Base-by-base conservation (phyloP, 1,140 invertebrate genomes). In the Telenomus remus region DNA sequence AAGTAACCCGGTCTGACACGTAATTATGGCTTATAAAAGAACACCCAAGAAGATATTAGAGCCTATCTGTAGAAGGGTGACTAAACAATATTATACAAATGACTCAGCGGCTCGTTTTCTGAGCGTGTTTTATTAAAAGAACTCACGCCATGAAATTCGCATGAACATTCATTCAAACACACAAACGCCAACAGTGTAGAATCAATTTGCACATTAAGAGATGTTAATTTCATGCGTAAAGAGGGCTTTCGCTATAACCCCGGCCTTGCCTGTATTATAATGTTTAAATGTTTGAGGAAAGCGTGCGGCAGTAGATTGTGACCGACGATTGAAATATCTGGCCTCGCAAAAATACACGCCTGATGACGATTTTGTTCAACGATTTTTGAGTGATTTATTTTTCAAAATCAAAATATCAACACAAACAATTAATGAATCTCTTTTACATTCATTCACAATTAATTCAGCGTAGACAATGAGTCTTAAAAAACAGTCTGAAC, bases 161-260 rank as follows among this genome's bases (percentile, higher is more conserved):
- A 68, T 70, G 75, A 59, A 47, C 55, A 55, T 69, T 64, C 27
- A 33, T 65, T 71, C 19, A 61, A 64, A 73, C n/a, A 72, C 54
- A 74, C 64, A 79, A 78, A 61, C 70, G 73, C 53, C 54, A 55
- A 81, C 76, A 73, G 49, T 72, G 68, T 73, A 64, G 53, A 78
- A 69, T 57, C 53, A 69, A 75, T 69, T 75, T 56, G 50, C 35
- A 61, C 64, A 64, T 71, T 66, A 69, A 65, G 61, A 60, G 44
- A 72, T 74, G 55, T 49, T 66, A 71, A 75, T 71, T 34, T 55
- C 27, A 49, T 50, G n/a, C 43, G 27, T 69, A 53, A 53, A 50
- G 35, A 46, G 51, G 19, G 19, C 19, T 27, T 14, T 51, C 49
- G 50, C 16, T 9, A 13, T 55, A 69, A 69, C 48, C 54, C 0